A percentile compares a stretch with the other conserved stretches of the same genome.
phyloP scores from a whole-genome alignment of 2,888 invertebrate genomes.

The Diaperis boleti region DNA sequence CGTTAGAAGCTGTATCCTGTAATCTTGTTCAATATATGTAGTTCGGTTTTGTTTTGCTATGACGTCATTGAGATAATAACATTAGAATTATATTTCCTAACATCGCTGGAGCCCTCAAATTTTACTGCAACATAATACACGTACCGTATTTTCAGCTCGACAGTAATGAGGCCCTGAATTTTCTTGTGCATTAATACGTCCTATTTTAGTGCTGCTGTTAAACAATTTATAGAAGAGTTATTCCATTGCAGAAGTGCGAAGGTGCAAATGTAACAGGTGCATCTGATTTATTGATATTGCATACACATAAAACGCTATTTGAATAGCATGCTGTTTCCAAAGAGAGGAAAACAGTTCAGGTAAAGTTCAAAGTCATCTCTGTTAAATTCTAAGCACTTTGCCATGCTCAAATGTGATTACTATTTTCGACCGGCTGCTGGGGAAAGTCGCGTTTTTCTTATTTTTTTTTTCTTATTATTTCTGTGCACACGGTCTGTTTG shows the following conservation, averaged over 20 bases:
- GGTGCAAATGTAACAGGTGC: slow-evolving; percentile 22
- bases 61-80: slow-evolving; percentile 1
- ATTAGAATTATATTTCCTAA: neutral
- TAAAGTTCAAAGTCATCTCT: neutral
- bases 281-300: slow-evolving; percentile 18
- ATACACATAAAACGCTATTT: slow-evolving; percentile 4
- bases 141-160: neutral
- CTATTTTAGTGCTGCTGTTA: slow-evolving; percentile 3
- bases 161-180: slow-evolving; percentile 2
- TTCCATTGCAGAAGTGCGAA: slow-evolving; percentile 2
- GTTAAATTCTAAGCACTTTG: slow-evolving; percentile 3
- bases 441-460: slow-evolving; percentile 1
- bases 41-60: neutral
- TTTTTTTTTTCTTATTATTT: slow-evolving; percentile 15
- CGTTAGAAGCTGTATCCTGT: slow-evolving; percentile 5
- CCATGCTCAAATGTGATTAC: slow-evolving; percentile 4
- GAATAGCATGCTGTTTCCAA: neutral
- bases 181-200: slow-evolving; percentile 4
- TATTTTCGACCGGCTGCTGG: neutral
- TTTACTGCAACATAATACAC: neutral
- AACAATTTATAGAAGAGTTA: slow-evolving; percentile 9
- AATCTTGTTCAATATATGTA: neutral
- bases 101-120: neutral
- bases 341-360: slow-evolving; percentile 2
- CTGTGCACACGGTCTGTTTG: slow-evolving; percentile 14